Evolutionary conservation across 2,113 vertebrate genomes (phyloP).

Genomic region (Rissa tridactyla): DNA sequence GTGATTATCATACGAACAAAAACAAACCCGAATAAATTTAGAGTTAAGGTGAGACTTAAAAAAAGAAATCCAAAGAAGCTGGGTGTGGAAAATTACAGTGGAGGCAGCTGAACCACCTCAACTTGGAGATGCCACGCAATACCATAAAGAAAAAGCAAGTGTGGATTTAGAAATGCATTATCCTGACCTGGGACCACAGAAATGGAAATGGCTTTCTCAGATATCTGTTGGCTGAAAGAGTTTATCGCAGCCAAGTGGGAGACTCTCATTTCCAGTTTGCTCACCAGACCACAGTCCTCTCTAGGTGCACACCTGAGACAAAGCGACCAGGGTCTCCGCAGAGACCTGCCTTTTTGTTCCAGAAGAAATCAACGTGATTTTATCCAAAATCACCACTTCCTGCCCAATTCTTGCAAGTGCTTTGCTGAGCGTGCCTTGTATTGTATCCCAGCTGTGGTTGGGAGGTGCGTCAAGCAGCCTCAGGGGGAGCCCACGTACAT

Average conservation of each 20-base stretch:
- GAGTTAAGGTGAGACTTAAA: conserved; percentile 41
- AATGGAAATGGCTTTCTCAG: conserved; percentile 30
- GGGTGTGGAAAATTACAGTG: conserved; percentile 37
- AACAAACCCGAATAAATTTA: conserved; percentile 23
- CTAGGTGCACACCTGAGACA: accelerated
- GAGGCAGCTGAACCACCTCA: not conserved
- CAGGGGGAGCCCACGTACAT: not conserved
- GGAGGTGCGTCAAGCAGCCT: not conserved
- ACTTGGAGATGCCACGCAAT: not conserved
- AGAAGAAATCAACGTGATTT: not conserved
- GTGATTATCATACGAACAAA: conserved; percentile 17
- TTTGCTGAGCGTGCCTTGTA: not conserved
- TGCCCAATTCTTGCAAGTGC: not conserved
- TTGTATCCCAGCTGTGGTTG: accelerated
- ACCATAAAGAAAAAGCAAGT: not conserved
- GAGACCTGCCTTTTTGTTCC: not conserved
- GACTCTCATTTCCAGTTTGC: not conserved
- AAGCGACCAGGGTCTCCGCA: not conserved
- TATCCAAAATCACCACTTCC: not conserved
- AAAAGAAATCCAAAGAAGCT: conserved; percentile 14
- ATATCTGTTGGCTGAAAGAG: not conserved
- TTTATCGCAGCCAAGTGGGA: not conserved
- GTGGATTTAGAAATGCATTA: conserved; percentile 8
- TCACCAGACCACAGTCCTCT: not conserved
- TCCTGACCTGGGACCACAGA: not conserved